A percentile compares a stretch with the other conserved stretches of the same genome.
Conservation (phyloP, 2,113 vertebrate species). For the Psammodynastes pulverulentus region DNA sequence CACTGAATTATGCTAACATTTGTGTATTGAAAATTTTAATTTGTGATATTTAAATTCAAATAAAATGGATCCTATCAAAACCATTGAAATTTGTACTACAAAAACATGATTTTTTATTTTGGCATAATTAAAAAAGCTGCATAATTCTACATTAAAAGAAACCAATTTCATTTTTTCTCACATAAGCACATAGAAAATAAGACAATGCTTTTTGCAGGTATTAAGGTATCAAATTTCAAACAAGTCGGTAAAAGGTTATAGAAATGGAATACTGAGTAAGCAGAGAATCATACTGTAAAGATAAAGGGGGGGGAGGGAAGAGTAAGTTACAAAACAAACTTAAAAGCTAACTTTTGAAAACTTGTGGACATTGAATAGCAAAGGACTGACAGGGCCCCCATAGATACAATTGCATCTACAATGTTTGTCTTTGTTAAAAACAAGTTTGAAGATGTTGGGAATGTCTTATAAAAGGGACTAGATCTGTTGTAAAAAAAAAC, state of each 20-base stretch:
- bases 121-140: slow-evolving; percentile 65
- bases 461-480: background rate
- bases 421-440: background rate
- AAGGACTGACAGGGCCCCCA: background rate
- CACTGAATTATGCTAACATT: fast-evolving
- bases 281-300: background rate
- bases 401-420: background rate
- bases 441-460: background rate
- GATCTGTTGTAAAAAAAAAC: background rate
- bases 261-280: slow-evolving; percentile 46
- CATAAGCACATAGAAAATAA: slow-evolving; percentile 53
- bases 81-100: slow-evolving; percentile 53
- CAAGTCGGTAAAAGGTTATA: slow-evolving; percentile 39
- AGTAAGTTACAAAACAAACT: background rate
- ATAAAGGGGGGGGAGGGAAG: background rate
- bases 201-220: slow-evolving; percentile 28
- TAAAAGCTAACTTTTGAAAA: background rate
- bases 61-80: slow-evolving; percentile 42
- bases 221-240: slow-evolving; percentile 11
- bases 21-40: slow-evolving; percentile 16
- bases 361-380: background rate
- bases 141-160: slow-evolving; percentile 70
- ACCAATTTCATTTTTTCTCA: slow-evolving; percentile 60
- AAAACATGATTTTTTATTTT: slow-evolving; percentile 70
- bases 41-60: slow-evolving; percentile 3